Evolutionary conservation across 2,888 invertebrate species (phyloP).

Genomic region (Conus canariensis): DNA sequence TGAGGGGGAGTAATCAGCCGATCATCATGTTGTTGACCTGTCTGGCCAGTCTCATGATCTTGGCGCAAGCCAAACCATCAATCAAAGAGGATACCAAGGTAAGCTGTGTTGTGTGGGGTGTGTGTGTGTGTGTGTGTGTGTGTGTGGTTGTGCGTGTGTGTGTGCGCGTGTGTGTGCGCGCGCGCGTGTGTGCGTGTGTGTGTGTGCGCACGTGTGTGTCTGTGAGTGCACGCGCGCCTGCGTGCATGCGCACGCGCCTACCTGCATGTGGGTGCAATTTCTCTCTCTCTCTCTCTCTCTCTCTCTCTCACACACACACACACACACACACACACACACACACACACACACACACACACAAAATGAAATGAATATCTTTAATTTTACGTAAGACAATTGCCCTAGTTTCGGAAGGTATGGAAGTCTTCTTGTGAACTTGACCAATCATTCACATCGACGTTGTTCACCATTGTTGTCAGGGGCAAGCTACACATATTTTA

Average conservation of each 20-base stretch:
- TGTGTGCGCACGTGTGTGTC: neutral
- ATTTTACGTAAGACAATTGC: no score
- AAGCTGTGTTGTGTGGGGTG: neutral
- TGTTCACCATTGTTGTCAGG: no score
- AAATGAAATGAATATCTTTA: no score
- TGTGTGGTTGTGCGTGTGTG: neutral
- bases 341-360: no score
- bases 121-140: neutral
- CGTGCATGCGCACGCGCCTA: neutral
- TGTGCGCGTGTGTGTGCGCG: neutral
- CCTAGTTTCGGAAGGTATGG: no score
- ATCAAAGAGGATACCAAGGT: neutral
- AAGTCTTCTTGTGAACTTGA: no score
- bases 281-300: no score
- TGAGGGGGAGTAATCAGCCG: conserved; percentile 25
- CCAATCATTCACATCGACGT: no score
- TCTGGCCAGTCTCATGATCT: neutral
- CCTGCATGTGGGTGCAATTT: neutral
- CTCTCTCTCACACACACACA: neutral
- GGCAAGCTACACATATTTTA: no score
- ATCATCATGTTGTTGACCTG: conserved; percentile 4
- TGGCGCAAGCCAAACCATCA: conserved; percentile 1
- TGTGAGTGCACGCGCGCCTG: neutral
- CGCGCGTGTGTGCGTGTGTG: neutral
- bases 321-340: no score